phyloP scores from a whole-genome alignment of 2,797 vertebrate species.

The Halcyon leucocephala region DNA sequence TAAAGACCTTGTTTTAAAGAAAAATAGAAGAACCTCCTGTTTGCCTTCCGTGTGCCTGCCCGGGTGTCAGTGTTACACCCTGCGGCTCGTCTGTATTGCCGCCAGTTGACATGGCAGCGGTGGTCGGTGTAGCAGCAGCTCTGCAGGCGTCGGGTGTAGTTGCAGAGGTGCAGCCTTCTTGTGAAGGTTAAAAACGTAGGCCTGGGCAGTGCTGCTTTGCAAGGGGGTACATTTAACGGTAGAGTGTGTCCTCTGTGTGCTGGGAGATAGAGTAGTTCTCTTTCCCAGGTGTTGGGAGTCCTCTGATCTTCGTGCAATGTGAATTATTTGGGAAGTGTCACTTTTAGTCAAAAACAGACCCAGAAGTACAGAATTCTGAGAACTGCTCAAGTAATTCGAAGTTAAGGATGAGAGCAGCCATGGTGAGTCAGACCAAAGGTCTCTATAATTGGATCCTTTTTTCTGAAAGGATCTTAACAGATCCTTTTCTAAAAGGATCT shows the following conservation, averaged over 20 bases:
- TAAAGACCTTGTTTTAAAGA: background rate
- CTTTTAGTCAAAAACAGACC: background rate
- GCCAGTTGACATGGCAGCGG: background rate
- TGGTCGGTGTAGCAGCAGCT: fast-evolving
- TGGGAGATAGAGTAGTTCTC: background rate
- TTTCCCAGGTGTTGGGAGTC: background rate
- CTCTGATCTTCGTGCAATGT: background rate
- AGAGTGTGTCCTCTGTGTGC: fast-evolving
- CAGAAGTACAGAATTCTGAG: background rate
- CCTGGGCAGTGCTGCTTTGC: background rate
- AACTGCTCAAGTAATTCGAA: background rate
- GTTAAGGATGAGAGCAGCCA: background rate
- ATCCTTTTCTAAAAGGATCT: too few relatives aligned
- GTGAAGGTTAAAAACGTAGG: background rate
- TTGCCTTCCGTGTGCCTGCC: fast-evolving
- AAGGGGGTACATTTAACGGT: fast-evolving
- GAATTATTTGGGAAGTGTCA: background rate
- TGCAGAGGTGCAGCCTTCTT: background rate
- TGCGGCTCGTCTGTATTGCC: background rate
- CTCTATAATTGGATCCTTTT: background rate
- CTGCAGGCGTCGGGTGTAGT: background rate
- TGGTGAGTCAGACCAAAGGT: background rate
- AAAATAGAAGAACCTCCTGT: fast-evolving
- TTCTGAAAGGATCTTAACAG: background rate
- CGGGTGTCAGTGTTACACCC: background rate